Percentiles rank a stretch among this genome's conserved stretches.
Conservation (phyloP, 2,888 invertebrate genomes). For the Eristalis pertinax region DNA sequence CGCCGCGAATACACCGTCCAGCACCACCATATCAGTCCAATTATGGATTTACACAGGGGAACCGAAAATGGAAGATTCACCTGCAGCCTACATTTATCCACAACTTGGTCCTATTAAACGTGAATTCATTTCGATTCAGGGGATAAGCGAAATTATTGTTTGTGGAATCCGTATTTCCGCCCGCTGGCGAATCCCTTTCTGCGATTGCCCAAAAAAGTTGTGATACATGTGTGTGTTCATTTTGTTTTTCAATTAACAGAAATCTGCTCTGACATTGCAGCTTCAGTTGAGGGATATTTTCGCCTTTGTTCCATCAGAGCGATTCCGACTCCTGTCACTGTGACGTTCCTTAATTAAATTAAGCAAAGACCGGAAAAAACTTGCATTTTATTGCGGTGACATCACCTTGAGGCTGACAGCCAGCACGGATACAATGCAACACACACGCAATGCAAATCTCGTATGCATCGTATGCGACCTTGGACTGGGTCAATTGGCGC, state of each 20-base stretch:
- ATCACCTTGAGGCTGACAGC: not conserved
- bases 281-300: not conserved
- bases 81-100: not conserved
- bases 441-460: not conserved
- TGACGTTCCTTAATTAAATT: conserved; percentile 1
- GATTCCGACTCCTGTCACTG: not conserved
- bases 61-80: not conserved
- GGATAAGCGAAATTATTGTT: not conserved
- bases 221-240: not conserved
- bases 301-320: not conserved
- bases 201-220: not conserved
- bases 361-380: not conserved
- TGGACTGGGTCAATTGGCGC: conserved; percentile 1
- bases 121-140: not conserved
- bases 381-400: not conserved
- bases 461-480: not conserved
- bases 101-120: not conserved
- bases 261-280: not conserved
- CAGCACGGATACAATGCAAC: not conserved
- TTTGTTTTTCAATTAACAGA: not conserved
- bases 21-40: not conserved
- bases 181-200: not conserved
- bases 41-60: not conserved
- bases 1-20: not conserved
- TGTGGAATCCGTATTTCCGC: not conserved